A percentile compares a stretch with the other conserved stretches of the same genome.
These are phyloP conservation scores for Ectemnius lituratus DNA, from an alignment of 2,888 invertebrate genomes.

Conservation along the genomic window DNA sequence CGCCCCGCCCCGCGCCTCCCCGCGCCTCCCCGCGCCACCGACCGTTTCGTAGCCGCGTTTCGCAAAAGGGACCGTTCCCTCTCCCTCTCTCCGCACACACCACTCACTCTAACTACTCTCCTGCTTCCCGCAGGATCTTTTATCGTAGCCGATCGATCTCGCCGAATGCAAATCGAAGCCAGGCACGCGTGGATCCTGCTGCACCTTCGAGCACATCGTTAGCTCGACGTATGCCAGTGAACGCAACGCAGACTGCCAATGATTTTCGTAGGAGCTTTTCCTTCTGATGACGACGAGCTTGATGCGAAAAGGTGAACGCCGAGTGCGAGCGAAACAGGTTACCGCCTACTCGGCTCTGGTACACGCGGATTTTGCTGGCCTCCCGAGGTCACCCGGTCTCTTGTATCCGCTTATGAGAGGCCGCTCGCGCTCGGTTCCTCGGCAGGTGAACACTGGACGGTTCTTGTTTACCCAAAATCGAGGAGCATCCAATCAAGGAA, in stretches of 20 bases:
- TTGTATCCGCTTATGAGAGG: constrained; percentile 51
- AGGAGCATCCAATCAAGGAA: constrained; percentile 18
- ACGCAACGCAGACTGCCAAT: no score
- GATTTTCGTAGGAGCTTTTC: constrained; percentile 7
- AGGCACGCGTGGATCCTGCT: constrained; percentile 39
- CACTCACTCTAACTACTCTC: constrained; percentile 19
- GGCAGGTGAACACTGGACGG: constrained; percentile 4
- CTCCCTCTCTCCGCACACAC: constrained; percentile 7
- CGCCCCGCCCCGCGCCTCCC: no score
- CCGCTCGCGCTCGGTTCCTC: constrained; percentile 30
- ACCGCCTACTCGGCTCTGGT: constrained; percentile 69
- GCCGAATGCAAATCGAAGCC: constrained; percentile 35
- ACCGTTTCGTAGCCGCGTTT: constrained; percentile 5
- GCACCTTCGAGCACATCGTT: constrained; percentile 6
- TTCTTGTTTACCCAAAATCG: constrained; percentile 29
- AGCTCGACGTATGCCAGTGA: background rate
- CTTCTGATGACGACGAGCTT: constrained; percentile 20
- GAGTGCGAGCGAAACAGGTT: constrained; percentile 57
- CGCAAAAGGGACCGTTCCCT: constrained; percentile 5
- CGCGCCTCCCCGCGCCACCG: no score
- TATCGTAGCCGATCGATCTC: constrained; percentile 13
- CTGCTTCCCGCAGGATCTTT: constrained; percentile 10
- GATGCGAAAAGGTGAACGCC: constrained; percentile 45
- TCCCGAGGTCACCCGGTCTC: constrained; percentile 70
- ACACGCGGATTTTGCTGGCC: constrained; percentile 68